Conservation (phyloP, 2,113 vertebrate genomes). For the Hymenochirus boettgeri region DNA sequence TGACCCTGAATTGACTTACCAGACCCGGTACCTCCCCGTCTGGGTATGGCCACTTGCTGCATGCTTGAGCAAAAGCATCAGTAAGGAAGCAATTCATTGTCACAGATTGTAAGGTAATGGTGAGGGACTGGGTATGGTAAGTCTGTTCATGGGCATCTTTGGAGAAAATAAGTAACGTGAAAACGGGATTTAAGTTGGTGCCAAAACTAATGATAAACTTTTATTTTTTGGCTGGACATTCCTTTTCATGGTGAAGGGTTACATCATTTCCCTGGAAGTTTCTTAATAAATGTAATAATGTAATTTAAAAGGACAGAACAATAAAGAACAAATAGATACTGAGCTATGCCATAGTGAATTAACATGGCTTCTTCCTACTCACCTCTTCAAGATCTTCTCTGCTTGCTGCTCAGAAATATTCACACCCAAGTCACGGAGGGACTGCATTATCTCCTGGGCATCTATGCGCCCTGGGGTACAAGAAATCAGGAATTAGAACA, state of each 20-base stretch:
- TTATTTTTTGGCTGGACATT: too few relatives aligned
- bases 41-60: too few relatives aligned
- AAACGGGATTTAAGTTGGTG: too few relatives aligned
- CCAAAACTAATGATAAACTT: too few relatives aligned
- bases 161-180: too few relatives aligned
- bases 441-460: constrained; percentile 93
- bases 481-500: neutral
- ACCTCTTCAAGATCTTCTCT: constrained; percentile 92
- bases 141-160: too few relatives aligned
- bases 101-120: neutral
- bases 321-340: neutral
- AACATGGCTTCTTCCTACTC: constrained; percentile 29
- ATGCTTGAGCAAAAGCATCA: too few relatives aligned
- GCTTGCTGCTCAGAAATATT: constrained; percentile 94
- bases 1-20: too few relatives aligned
- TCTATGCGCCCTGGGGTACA: constrained; percentile 75
- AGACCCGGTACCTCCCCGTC: too few relatives aligned
- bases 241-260: too few relatives aligned
- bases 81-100: neutral
- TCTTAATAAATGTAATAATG: neutral
- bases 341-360: constrained; percentile 1
- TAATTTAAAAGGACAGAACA: neutral
- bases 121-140: too few relatives aligned
- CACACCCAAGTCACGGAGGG: constrained; percentile 85
- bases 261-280: neutral